phyloP scores from a whole-genome alignment of 2,797 vertebrate genomes.

The Prionace glauca region DNA sequence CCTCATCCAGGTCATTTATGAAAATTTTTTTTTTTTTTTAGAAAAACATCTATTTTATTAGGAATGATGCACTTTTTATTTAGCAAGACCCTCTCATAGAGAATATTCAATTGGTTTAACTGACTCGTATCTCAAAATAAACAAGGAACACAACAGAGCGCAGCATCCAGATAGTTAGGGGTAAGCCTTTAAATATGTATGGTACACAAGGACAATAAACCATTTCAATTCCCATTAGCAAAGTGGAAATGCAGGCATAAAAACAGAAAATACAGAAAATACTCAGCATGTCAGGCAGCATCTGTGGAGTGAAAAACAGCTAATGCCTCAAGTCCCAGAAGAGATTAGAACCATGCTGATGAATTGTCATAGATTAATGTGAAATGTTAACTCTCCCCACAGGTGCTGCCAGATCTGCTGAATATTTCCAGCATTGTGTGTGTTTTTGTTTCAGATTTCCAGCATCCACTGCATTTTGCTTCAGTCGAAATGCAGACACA shows the following conservation, averaged over 20 bases:
- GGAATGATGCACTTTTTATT: constrained; percentile 23
- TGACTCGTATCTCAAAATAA: constrained; percentile 22
- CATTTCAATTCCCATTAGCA: not conserved
- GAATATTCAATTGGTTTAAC: constrained; percentile 34
- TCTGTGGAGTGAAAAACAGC: not conserved
- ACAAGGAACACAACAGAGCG: constrained; percentile 1
- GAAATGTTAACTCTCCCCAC: not conserved
- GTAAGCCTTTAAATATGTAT: constrained; percentile 36
- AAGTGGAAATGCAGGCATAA: constrained; percentile 29
- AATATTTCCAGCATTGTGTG: not conserved
- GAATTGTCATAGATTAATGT: not conserved
- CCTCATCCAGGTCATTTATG: too few relatives aligned
- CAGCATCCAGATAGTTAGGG: constrained; percentile 8
- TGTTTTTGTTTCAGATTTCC: not conserved
- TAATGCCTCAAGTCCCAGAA: not conserved
- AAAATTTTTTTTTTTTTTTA: too few relatives aligned
- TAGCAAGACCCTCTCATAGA: constrained; percentile 36
- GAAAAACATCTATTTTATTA: constrained; percentile 38
- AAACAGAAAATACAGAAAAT: not conserved
- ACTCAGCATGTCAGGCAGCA: not conserved
- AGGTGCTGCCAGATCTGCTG: not conserved
- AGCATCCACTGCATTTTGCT: not conserved
- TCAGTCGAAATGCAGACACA: not conserved
- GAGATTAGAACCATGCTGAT: not conserved
- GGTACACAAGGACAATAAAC: constrained; percentile 25